Evolutionary conservation across 2,113 vertebrate genomes (phyloP).

Genomic region (Podarcis raffonei): DNA sequence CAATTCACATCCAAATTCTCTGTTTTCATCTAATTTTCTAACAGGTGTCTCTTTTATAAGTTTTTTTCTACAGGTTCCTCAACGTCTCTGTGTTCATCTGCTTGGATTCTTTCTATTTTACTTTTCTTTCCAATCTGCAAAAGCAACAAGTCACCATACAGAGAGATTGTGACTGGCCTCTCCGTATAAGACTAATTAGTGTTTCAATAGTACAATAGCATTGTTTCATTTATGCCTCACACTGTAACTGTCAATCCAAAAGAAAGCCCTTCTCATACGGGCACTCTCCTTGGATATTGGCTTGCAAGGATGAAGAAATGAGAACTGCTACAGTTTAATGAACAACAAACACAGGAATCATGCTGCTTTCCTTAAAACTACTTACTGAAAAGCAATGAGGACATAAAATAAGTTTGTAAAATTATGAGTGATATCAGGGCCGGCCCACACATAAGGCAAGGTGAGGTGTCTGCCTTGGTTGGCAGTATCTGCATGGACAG

Average conservation of each 20-base stretch:
- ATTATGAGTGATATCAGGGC: neutral
- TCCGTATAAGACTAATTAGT: neutral
- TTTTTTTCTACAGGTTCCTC: conserved; percentile 3
- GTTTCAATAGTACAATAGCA: neutral
- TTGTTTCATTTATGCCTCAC: neutral
- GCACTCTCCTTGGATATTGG: neutral
- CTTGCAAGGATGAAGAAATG: neutral
- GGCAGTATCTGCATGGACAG: too few relatives aligned
- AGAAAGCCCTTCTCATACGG: neutral
- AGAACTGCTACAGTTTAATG: neutral
- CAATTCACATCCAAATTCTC: neutral
- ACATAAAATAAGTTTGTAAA: neutral
- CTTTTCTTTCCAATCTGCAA: neutral
- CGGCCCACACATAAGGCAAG: too few relatives aligned
- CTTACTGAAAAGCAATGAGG: neutral
- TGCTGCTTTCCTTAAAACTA: neutral
- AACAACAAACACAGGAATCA: neutral
- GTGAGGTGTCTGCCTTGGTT: too few relatives aligned
- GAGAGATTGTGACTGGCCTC: neutral
- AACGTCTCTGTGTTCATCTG: conserved; percentile 17
- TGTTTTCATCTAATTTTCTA: conserved; percentile 8
- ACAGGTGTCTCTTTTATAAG: neutral
- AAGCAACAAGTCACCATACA: neutral
- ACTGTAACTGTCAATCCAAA: neutral
- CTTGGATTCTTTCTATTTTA: conserved; percentile 7